Conservation (phyloP, 2,888 invertebrate genomes). For the Volucella inanis region DNA sequence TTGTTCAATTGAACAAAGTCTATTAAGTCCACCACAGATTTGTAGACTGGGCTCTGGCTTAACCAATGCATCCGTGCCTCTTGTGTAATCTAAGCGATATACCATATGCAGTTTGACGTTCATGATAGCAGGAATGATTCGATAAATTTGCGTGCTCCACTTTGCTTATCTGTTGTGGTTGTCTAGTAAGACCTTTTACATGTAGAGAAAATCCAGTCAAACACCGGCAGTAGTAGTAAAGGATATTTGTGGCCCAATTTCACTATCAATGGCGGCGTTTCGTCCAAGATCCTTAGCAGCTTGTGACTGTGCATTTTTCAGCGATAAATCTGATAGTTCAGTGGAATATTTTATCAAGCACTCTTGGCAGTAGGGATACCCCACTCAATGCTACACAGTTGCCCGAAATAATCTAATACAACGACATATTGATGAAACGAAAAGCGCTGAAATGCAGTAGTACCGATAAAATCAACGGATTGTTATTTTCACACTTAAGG, state of each 20-base stretch:
- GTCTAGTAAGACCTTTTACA: constrained; percentile 88
- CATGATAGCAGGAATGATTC: constrained; percentile 94
- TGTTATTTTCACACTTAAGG: constrained; percentile 88
- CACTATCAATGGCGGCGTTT: constrained; percentile 94
- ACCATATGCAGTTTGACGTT: constrained; percentile 85
- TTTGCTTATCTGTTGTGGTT: constrained; percentile 88
- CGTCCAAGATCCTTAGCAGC: constrained; percentile 93
- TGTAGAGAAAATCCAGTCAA: constrained; percentile 92
- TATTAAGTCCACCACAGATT: constrained; percentile 88
- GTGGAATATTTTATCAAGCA: constrained; percentile 94
- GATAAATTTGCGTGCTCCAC: constrained; percentile 93
- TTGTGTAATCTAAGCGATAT: constrained; percentile 88
- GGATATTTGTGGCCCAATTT: constrained; percentile 95
- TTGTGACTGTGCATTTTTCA: constrained; percentile 87
- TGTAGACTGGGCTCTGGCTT: constrained; percentile 86
- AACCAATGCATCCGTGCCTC: constrained; percentile 88
- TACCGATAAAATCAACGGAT: constrained; percentile 92
- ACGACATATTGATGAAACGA: constrained; percentile 94
- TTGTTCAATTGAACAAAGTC: constrained; percentile 89
- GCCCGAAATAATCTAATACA: constrained; percentile 88
- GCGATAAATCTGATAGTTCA: constrained; percentile 81
- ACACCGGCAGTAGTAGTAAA: constrained; percentile 91
- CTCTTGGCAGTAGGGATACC: constrained; percentile 88
- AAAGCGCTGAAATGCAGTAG: constrained; percentile 94
- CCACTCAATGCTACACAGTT: constrained; percentile 87